Base-by-base conservation (phyloP, 2,797 vertebrate genomes). In the Scyliorhinus canicula region DNA sequence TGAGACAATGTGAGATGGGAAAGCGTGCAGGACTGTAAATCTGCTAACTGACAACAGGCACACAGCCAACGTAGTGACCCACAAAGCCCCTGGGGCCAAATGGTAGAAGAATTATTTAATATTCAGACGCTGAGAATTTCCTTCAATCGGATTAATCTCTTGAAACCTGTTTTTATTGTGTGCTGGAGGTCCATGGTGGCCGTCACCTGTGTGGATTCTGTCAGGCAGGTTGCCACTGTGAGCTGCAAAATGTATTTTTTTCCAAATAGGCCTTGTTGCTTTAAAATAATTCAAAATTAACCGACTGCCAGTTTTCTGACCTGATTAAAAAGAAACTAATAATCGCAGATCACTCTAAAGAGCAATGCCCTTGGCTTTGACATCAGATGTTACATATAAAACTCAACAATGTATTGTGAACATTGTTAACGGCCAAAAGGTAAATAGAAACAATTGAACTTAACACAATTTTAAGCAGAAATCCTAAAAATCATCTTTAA, bases 31-130 rank as follows among this genome's bases (percentile, higher is more conserved):
- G 93, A 69, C 47, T 94, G 96, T 97, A 97, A 97, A 98, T 97
- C 96, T 96, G 97, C 97, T 96, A 96, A 96, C 97, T 95, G 84
- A 96, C 96, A 96, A 93, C 95, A 82, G 96, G 97, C 97, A 95
- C 95, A 31, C 21, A 82, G 97, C 98, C 97, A 97, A 97, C 96
- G 96, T 96, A 96, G 95, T 96, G 96, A 96, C 96, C 96, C 95
- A 74, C 96, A 95, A 96, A 44, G 96, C 96, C 96, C 95, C 63
- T 52, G 95, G 40, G 95, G 60, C 77, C 97, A 97, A 97, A 97
- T 97, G 98, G 97, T 97, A 97, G 97, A 96, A 94, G 67, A 50
- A 50, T 21, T 35, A 94, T n/a, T 74, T 52, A 71, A 94, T 94
- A 71, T n/a, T 94, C 67, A 71, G 47, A 69, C 28, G n/a, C 11